These are phyloP conservation scores for Etia nguti DNA, from an alignment of 2,113 vertebrate genomes.

Conservation along the genomic window DNA sequence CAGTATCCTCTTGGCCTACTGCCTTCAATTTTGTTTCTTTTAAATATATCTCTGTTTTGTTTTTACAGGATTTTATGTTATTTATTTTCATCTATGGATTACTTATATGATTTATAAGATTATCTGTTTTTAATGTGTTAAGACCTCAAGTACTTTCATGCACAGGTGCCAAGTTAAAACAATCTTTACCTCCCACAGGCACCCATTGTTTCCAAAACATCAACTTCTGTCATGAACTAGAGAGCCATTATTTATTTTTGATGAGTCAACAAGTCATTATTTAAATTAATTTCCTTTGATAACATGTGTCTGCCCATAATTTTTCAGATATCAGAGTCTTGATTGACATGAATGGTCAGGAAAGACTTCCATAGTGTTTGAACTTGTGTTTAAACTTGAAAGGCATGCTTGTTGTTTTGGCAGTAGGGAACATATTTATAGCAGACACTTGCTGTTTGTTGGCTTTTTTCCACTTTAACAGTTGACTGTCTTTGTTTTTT, in stretches of 20 bases:
- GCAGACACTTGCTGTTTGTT: not conserved
- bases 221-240: not conserved
- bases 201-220: not conserved
- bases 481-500: not conserved
- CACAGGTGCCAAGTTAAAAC: not conserved
- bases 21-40: not conserved
- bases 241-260: not conserved
- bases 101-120: not conserved
- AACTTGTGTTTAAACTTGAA: not conserved
- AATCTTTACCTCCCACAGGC: not conserved
- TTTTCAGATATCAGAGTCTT: not conserved
- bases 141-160: not conserved
- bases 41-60: not conserved
- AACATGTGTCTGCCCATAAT: too few relatives aligned
- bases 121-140: not conserved
- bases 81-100: not conserved
- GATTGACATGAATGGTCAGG: not conserved
- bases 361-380: not conserved
- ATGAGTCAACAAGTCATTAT: not conserved
- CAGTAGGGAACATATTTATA: not conserved
- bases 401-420: not conserved
- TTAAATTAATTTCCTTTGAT: not conserved
- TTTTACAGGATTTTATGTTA: not conserved
- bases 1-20: not conserved
- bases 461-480: not conserved